Evolutionary conservation across 2,113 vertebrate species (phyloP).

Genomic region (Pelobates fuscus): DNA sequence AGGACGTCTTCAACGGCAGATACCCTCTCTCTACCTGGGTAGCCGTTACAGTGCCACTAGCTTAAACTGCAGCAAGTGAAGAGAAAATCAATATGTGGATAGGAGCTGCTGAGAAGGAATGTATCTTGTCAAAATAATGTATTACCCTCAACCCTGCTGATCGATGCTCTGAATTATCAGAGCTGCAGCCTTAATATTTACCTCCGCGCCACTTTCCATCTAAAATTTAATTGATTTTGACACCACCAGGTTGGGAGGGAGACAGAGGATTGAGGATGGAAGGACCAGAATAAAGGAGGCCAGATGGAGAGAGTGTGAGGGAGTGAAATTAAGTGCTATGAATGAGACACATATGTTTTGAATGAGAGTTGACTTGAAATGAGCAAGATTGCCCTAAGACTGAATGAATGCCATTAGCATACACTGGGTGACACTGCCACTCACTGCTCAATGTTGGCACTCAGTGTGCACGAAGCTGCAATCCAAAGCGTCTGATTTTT

Average conservation of each 20-base stretch:
- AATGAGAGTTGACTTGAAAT: no score
- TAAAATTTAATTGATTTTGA: slow-evolving; percentile 87
- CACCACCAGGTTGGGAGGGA: slow-evolving; percentile 74
- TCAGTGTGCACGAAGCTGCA: no score
- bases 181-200: slow-evolving; percentile 88
- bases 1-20: no score
- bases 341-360: no score
- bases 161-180: slow-evolving; percentile 95
- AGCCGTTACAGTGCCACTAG: slow-evolving; percentile 39
- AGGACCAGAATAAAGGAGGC: background rate
- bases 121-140: slow-evolving; percentile 99
- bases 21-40: no score
- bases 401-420: no score
- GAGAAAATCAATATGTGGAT: slow-evolving; percentile 89
- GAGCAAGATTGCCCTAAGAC: no score
- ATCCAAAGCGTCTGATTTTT: no score
- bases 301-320: slow-evolving; percentile 54
- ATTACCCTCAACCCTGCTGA: slow-evolving; percentile 96
- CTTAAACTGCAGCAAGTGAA: slow-evolving; percentile 49
- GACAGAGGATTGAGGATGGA: slow-evolving; percentile 57
- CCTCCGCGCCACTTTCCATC: slow-evolving; percentile 79
- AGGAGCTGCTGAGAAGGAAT: slow-evolving; percentile 89
- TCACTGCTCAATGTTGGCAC: no score
- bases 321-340: background rate
- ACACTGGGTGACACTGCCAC: no score